phyloP scores from a whole-genome alignment of 2,797 vertebrate species.

The Propithecus deckenii region DNA sequence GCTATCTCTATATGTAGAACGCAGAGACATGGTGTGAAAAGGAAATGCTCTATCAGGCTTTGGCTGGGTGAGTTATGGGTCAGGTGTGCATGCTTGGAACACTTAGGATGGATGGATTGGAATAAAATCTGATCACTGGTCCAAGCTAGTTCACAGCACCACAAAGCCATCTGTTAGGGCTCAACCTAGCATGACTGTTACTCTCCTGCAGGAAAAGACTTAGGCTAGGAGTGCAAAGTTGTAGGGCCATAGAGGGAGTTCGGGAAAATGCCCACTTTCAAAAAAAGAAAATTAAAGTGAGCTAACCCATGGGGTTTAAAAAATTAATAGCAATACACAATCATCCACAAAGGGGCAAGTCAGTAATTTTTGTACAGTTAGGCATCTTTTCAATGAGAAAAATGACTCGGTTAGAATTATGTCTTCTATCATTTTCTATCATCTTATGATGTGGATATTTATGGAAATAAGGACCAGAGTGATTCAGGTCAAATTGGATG shows the following conservation, averaged over 20 bases:
- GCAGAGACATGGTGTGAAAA: slow-evolving; percentile 42
- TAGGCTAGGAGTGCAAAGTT: neutral
- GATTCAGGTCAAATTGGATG: neutral
- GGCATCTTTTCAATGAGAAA: neutral
- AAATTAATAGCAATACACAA: neutral
- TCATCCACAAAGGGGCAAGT: neutral
- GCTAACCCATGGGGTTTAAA: neutral
- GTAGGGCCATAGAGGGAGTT: neutral
- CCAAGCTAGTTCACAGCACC: slow-evolving; percentile 12
- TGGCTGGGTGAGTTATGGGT: slow-evolving; percentile 40
- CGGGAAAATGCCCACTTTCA: neutral
- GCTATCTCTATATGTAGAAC: neutral
- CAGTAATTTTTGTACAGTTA: neutral
- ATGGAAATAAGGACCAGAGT: neutral
- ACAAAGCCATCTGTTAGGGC: slow-evolving; percentile 4
- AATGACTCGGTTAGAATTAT: neutral
- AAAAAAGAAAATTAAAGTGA: slow-evolving; percentile 11
- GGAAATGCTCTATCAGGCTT: slow-evolving; percentile 53
- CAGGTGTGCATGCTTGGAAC: neutral
- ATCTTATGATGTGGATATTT: neutral
- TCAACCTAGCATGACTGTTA: neutral
- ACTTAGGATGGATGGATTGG: neutral
- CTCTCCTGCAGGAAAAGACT: neutral
- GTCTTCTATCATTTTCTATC: neutral
- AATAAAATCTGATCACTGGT: slow-evolving; percentile 28